Percentiles rank a stretch among this genome's conserved stretches.
phyloP scores from a whole-genome alignment of 92 coral and sea anemone genomes.

The Phenganax stokvisi region DNA sequence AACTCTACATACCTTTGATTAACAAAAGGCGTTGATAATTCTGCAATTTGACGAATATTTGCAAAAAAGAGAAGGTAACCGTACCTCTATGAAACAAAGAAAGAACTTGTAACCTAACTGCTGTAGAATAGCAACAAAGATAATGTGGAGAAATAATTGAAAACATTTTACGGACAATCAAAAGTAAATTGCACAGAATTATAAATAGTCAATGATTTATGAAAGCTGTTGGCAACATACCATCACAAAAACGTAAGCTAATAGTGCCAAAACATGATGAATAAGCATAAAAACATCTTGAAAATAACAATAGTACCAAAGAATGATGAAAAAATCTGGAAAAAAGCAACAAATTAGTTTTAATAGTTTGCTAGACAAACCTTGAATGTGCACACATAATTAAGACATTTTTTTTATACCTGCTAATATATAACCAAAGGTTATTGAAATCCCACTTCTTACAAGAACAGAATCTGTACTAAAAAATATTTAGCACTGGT shows the following conservation, averaged over 20 bases:
- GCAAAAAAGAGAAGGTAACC: constrained; percentile 80
- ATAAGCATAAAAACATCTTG: constrained; percentile 64
- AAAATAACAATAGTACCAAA: constrained; percentile 54
- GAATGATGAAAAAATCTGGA: constrained; percentile 67
- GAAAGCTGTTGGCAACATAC: constrained; percentile 47
- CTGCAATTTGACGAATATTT: constrained; percentile 93
- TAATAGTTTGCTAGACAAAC: neutral
- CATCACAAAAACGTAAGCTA: constrained; percentile 75
- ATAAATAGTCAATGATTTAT: too few species aligned
- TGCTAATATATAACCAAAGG: constrained; percentile 80
- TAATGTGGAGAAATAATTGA: neutral
- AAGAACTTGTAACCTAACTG: neutral
- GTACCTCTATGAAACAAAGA: constrained; percentile 46
- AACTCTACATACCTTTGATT: constrained; percentile 72
- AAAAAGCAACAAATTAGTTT: neutral
- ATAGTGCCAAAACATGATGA: constrained; percentile 89
- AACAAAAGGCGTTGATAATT: constrained; percentile 86
- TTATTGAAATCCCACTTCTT: constrained; percentile 68
- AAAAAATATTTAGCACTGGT: neutral
- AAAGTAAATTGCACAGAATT: neutral
- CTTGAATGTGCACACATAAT: neutral
- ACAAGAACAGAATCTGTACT: constrained; percentile 67
- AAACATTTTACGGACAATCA: neutral
- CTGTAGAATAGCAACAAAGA: too few species aligned
- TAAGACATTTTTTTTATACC: constrained; percentile 38